These are phyloP conservation scores for Ooceraea biroi DNA, from an alignment of 1,140 invertebrate genomes.

Conservation along the genomic window DNA sequence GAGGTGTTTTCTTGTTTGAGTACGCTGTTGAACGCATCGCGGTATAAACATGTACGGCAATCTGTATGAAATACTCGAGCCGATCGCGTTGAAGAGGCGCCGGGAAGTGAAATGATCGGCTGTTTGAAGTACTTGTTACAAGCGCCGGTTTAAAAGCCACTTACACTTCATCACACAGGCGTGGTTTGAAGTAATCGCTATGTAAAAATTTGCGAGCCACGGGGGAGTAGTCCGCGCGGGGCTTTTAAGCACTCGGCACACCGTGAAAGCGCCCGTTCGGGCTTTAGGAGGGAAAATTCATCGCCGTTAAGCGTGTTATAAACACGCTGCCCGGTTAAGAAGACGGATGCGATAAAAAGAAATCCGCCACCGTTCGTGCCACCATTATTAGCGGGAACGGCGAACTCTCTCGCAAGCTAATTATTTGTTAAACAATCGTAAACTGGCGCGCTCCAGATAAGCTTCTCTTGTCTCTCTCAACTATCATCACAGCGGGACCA, in stretches of 20 bases:
- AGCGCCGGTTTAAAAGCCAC: slow-evolving; percentile 46
- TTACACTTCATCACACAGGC: slow-evolving; percentile 54
- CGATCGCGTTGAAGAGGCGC: background rate
- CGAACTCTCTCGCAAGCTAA: background rate
- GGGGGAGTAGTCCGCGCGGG: slow-evolving; percentile 14
- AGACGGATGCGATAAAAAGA: slow-evolving; percentile 45
- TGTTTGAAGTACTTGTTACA: slow-evolving; percentile 50
- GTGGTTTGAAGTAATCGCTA: slow-evolving; percentile 56
- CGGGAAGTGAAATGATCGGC: slow-evolving; percentile 20
- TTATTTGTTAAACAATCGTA: slow-evolving; percentile 25
- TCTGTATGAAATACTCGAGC: slow-evolving; percentile 38
- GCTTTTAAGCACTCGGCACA: slow-evolving; percentile 55
- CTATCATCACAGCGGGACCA: background rate
- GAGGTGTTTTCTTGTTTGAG: background rate
- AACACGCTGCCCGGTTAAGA: slow-evolving; percentile 37
- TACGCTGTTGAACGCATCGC: background rate
- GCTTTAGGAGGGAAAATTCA: slow-evolving; percentile 51
- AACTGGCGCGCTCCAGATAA: background rate
- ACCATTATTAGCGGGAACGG: slow-evolving; percentile 16
- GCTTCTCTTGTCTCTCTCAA: background rate
- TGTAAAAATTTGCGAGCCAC: slow-evolving; percentile 58
- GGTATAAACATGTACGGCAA: slow-evolving; percentile 3
- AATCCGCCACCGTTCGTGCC: slow-evolving; percentile 41
- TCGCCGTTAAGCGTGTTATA: slow-evolving; percentile 56
- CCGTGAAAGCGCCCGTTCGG: slow-evolving; percentile 32